A percentile compares a stretch with the other conserved stretches of the same genome.
Conservation (phyloP, 2,797 vertebrate species). For the Xenentodon cancila region DNA sequence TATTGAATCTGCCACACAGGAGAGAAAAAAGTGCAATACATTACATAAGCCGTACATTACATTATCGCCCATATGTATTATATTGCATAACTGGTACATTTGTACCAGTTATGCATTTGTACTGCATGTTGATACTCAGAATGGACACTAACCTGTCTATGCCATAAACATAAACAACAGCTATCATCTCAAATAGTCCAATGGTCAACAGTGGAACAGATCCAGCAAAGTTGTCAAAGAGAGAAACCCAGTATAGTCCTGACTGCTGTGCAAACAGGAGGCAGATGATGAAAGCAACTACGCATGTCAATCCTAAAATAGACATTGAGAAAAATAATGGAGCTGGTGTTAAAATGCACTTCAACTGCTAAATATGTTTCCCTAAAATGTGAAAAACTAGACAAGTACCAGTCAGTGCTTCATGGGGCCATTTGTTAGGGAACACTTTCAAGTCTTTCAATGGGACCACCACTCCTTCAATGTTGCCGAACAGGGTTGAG, state of each 20-base stretch:
- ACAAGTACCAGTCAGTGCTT: conserved; percentile 86
- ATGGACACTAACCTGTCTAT: conserved; percentile 66
- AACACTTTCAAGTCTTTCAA: conserved; percentile 87
- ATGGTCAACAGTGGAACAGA: conserved; percentile 92
- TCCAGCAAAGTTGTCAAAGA: conserved; percentile 91
- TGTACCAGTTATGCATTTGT: too few relatives aligned
- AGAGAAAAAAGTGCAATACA: not conserved
- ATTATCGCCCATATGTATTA: not conserved
- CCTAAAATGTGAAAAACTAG: not conserved
- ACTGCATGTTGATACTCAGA: not conserved
- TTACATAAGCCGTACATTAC: too few relatives aligned
- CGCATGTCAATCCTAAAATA: conserved; percentile 85
- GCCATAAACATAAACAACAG: conserved; percentile 91
- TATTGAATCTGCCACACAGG: conserved; percentile 84
- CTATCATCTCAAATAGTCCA: conserved; percentile 91
- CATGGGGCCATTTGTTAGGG: conserved; percentile 87
- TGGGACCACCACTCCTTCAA: conserved; percentile 91
- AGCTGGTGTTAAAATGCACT: not conserved
- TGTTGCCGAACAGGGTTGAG: conserved; percentile 93
- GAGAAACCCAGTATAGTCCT: conserved; percentile 93
- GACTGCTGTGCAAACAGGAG: conserved; percentile 90
- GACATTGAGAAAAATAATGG: not conserved
- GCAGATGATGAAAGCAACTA: conserved; percentile 81
- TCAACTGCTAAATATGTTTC: not conserved
- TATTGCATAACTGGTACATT: too few relatives aligned